These are phyloP conservation scores for Scaptomyza reducta DNA, from an alignment of 2,888 invertebrate genomes.

Conservation along the genomic window DNA sequence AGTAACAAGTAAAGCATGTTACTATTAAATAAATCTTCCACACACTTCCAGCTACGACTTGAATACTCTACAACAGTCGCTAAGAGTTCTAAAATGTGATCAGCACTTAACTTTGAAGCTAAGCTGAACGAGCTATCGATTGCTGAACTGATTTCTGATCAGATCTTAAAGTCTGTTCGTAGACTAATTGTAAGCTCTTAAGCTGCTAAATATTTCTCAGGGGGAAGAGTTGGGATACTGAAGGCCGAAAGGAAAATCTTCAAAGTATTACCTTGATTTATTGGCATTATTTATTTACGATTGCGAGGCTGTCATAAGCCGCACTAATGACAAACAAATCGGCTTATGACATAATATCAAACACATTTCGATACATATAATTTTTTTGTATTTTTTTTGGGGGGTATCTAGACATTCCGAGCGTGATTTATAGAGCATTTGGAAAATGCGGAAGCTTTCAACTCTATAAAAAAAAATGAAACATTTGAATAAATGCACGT, in stretches of 20 bases:
- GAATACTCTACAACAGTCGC: neutral
- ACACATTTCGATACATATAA: slow-evolving; percentile 16
- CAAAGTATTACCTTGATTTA: slow-evolving; percentile 67
- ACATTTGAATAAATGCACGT: slow-evolving; percentile 52
- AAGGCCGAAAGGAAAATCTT: slow-evolving; percentile 28
- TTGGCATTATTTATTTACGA: slow-evolving; percentile 65
- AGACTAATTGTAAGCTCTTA: slow-evolving; percentile 55
- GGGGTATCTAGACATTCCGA: slow-evolving; percentile 18
- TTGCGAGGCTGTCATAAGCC: slow-evolving; percentile 48
- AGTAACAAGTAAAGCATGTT: too few species aligned
- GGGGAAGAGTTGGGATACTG: neutral
- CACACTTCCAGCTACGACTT: neutral
- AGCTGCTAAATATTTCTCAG: slow-evolving; percentile 5
- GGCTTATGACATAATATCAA: slow-evolving; percentile 73
- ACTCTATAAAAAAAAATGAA: slow-evolving; percentile 50
- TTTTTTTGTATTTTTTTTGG: neutral
- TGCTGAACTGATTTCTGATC: slow-evolving; percentile 22
- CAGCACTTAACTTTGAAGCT: neutral
- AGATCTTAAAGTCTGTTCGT: slow-evolving; percentile 10
- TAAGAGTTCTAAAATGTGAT: neutral
- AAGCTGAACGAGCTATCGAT: slow-evolving; percentile 17
- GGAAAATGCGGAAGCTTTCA: slow-evolving; percentile 61
- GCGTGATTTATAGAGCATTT: slow-evolving; percentile 61
- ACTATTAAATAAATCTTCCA: neutral
- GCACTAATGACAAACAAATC: slow-evolving; percentile 71